Percentiles rank a stretch among this genome's conserved stretches.
Conservation (phyloP, 1,140 invertebrate species). For the Bombyx mandarina region DNA sequence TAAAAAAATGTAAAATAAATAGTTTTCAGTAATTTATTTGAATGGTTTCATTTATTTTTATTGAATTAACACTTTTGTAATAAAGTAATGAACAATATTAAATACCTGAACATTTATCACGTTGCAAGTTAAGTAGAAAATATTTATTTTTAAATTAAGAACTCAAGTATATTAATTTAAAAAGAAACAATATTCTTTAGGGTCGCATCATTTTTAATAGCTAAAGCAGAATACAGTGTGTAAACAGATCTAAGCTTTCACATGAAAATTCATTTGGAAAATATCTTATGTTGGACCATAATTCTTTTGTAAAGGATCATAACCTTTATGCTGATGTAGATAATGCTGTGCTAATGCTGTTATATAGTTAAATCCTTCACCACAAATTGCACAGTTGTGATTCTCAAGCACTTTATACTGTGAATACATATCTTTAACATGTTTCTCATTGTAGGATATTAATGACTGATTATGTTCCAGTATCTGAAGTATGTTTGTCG, state of each 20-base stretch:
- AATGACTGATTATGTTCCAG: slow-evolving; percentile 14
- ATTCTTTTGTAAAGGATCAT: slow-evolving; percentile 21
- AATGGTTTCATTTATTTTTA: slow-evolving; percentile 2
- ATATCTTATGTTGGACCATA: not conserved
- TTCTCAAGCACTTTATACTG: slow-evolving; percentile 21
- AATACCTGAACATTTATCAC: not conserved
- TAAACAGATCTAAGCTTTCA: not conserved
- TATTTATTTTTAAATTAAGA: too few species aligned
- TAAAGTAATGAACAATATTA: not conserved
- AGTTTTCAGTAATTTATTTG: slow-evolving; percentile 12
- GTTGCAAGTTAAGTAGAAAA: not conserved
- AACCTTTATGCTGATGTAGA: slow-evolving; percentile 33
- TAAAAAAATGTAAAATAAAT: slow-evolving; percentile 11
- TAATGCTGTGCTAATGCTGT: slow-evolving; percentile 42
- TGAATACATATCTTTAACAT: slow-evolving; percentile 24
- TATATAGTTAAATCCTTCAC: slow-evolving; percentile 40
- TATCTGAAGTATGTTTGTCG: slow-evolving; percentile 10
- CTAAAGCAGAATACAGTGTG: too few species aligned
- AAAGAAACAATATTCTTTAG: too few species aligned
- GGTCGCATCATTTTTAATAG: too few species aligned
- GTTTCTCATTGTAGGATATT: slow-evolving; percentile 21
- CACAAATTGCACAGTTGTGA: slow-evolving; percentile 39
- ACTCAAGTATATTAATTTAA: too few species aligned
- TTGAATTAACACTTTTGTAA: too few species aligned
- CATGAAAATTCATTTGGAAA: not conserved